phyloP scores from a whole-genome alignment of 2,797 vertebrate species.

The Notamacropus eugenii region DNA sequence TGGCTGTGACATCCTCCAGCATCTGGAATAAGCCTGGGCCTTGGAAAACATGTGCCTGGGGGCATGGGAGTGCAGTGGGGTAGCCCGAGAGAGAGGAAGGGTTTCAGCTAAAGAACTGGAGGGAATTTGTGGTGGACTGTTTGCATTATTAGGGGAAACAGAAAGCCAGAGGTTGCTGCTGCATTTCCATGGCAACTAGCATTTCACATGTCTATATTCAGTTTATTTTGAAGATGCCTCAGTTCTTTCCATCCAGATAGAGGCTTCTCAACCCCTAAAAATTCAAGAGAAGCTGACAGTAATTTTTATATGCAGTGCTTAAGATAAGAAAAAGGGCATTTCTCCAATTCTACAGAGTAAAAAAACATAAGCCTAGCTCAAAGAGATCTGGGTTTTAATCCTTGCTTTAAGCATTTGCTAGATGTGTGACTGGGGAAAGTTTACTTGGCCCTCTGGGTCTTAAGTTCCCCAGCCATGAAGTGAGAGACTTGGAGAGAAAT shows the following conservation, averaged over 20 bases:
- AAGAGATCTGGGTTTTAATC: background rate
- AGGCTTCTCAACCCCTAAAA: background rate
- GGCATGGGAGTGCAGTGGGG: background rate
- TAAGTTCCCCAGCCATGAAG: background rate
- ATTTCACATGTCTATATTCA: conserved; percentile 30
- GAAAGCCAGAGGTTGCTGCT: background rate
- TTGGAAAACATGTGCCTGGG: background rate
- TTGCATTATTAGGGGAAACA: conserved; percentile 50
- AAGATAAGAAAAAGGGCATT: background rate
- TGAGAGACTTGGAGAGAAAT: background rate
- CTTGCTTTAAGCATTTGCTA: background rate
- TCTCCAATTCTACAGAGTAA: background rate
- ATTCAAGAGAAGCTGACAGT: background rate
- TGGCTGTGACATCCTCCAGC: background rate
- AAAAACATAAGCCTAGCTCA: background rate
- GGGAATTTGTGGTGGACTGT: conserved; percentile 25
- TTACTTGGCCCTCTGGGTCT: background rate
- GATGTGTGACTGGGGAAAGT: background rate
- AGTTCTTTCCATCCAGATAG: background rate
- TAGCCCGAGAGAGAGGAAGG: background rate
- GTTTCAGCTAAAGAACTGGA: background rate
- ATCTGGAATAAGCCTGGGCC: background rate
- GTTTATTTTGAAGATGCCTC: background rate
- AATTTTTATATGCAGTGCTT: background rate
- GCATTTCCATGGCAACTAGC: conserved; percentile 73